Evolutionary conservation across 2,888 invertebrate genomes (phyloP), one percentile per base, ranked within the genome.

Genomic region (Nysson spinosus): DNA sequence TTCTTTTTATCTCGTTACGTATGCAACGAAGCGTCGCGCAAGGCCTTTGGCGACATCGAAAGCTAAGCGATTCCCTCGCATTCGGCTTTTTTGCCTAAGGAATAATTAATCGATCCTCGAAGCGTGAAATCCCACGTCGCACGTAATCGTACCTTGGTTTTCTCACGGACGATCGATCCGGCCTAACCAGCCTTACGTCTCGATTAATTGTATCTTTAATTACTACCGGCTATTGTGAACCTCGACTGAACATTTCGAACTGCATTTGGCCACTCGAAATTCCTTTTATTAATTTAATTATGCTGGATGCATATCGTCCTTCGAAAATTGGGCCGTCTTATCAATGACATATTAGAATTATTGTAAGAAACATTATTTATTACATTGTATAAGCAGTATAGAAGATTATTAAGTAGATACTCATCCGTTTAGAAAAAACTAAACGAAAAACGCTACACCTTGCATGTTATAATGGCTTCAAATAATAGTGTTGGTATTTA

Each of bases 91-190:
- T 55, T 63, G 44, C 42, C 11, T 16, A n/a, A 32, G 39, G 52
- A 74, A 75, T 68, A 74, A 74, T 75, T 75, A 75, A 72, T 74
- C 75, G 69, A 60, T 61, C 66, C 62, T 43, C 72, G 60, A 47
- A 72, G 69, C 74, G 69, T 69, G 69, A 74, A 75, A 72, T 66
- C 63, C 54, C 56, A 46, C 62, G 62, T 67, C 67, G 49, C 57
- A 19, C 30, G 55, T 55, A 60, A 60, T 55, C 60, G 62, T 39
- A 56, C 49, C 56, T 64, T 46, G 58, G 60, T 57, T 65, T 65
- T 72, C 72, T 72, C 74, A 69, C 65, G 65, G 50, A 46, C 54
- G 16, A 40, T 3, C 49, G 43, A 7, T 32, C 19, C 14, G 39
- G 20, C 12, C 39, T 65, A 73, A 54, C 67, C 47, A 72, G 55